Evolutionary conservation across 2,797 vertebrate species (phyloP), one percentile per base, ranked within the genome.

Genomic region (Sebastiscus albofasciatus): DNA sequence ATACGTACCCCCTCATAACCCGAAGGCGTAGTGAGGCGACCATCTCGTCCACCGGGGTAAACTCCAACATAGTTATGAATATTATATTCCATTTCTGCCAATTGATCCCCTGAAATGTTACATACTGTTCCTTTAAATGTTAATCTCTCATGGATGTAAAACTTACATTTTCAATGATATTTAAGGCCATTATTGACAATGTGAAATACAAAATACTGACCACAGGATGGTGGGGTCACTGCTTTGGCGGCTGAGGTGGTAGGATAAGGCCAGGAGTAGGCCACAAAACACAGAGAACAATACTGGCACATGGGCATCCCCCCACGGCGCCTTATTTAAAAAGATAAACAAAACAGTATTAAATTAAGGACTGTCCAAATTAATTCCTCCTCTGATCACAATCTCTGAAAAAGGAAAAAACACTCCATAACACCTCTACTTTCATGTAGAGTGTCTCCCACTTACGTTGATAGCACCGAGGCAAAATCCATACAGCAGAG

Each of bases 251-350:
- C 97, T 97, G 77, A 98, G 95, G 90, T 98, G 97, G 90, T 98
- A 98, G 58, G 97, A 98, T 79, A 97, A 93, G 5, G 97, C 97
- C 84, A 98, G 91, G 55, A 98, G 96, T 64, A 98, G 95, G 52
- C 97, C 97, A 72, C 97, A 97, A 91, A 98, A 98, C 77, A 97
- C 96, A 0, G 97, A 98, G 91, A 98, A 98, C 80, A 98, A 95
- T 66, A 98, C 97, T 16, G 97, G 97, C 67, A 98, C 97, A 59
- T 98, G 97, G 83, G 97, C 97, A 31, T 97, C 97, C 2, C 96
- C 96, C 97, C 97, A 98, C 0, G 97, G 97, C 20, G 95, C 94
- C 97, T 98, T 31, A 68, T 46, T 33, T 6, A 27, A 52, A 1
- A 56, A 60, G 5, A 20, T 80, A 27, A 60, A 56, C 39, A 14